Evolutionary conservation across 2,888 invertebrate species (phyloP).

Genomic region (Eremobia ochroleuca): DNA sequence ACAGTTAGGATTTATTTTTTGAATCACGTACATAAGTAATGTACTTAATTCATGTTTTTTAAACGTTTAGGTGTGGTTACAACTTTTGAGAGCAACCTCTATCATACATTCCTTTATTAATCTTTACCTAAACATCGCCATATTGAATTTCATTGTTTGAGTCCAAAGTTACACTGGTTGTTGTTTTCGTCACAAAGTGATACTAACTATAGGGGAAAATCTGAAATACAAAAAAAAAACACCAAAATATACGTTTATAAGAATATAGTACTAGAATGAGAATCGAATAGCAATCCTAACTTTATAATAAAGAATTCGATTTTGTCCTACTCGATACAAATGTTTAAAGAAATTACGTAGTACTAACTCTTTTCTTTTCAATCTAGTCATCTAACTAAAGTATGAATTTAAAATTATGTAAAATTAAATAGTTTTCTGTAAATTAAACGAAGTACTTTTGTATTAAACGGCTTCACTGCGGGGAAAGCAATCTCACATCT

Average conservation of each 20-base stretch:
- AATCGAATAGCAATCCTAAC: conserved; percentile 45
- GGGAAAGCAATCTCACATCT: conserved; percentile 31
- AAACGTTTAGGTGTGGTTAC: conserved; percentile 40
- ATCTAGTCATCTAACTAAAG: conserved; percentile 48
- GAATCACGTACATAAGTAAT: conserved; percentile 23
- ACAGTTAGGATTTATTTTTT: conserved; percentile 24
- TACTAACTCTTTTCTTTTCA: conserved; percentile 51
- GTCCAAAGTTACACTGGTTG: conserved; percentile 47
- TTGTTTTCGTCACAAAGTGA: conserved; percentile 65
- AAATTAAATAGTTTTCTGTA: conserved; percentile 58
- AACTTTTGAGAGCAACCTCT: conserved; percentile 33
- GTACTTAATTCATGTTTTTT: conserved; percentile 38
- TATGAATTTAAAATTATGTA: conserved; percentile 53
- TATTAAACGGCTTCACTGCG: conserved; percentile 33
- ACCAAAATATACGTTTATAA: conserved; percentile 53
- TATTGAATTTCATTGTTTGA: conserved; percentile 34
- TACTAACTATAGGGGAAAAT: conserved; percentile 58
- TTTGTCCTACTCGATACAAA: conserved; percentile 52
- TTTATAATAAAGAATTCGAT: conserved; percentile 40
- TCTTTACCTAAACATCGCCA: conserved; percentile 45
- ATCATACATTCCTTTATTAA: conserved; percentile 36
- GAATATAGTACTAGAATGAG: conserved; percentile 50
- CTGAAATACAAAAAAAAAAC: conserved; percentile 52
- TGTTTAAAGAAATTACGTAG: conserved; percentile 50
- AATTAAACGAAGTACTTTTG: conserved; percentile 45